Percentiles rank a stretch among this genome's conserved stretches.
phyloP scores from a whole-genome alignment of 2,113 vertebrate genomes.

The Ondatra zibethicus region DNA sequence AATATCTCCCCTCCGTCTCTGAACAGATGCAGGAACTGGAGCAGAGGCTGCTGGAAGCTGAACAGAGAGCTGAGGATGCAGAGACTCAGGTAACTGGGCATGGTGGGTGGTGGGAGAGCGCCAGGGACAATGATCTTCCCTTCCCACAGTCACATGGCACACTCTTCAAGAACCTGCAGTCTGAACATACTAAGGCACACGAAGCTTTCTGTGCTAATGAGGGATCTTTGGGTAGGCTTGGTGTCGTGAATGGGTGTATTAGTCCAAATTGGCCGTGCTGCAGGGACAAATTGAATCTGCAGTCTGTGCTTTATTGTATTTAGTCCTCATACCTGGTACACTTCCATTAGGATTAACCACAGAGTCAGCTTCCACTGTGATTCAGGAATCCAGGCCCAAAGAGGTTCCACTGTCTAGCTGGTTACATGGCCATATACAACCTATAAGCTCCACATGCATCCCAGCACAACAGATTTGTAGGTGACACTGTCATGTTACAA shows the following conservation, averaged over 20 bases:
- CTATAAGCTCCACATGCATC: background rate
- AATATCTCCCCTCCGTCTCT: constrained; percentile 51
- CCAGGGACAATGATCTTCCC: background rate
- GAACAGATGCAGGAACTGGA: constrained; percentile 97
- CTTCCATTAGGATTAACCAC: background rate
- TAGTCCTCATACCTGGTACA: background rate
- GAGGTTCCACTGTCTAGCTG: background rate
- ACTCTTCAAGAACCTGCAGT: background rate
- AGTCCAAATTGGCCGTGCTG: background rate
- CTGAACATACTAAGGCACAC: background rate
- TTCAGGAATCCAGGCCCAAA: background rate
- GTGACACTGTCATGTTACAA: background rate
- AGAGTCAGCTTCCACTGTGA: background rate
- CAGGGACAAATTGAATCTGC: background rate
- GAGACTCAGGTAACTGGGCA: constrained; percentile 93
- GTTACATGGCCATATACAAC: background rate
- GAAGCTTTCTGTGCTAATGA: background rate
- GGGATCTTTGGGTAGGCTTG: background rate
- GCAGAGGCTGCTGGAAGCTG: constrained; percentile 93
- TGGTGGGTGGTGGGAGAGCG: background rate
- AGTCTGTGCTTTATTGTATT: background rate
- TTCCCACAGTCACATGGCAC: background rate
- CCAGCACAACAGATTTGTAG: background rate
- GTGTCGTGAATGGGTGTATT: background rate
- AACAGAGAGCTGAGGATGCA: constrained; percentile 93